phyloP scores from a whole-genome alignment of 2,888 invertebrate genomes.

The Neoaliturus tenellus region DNA sequence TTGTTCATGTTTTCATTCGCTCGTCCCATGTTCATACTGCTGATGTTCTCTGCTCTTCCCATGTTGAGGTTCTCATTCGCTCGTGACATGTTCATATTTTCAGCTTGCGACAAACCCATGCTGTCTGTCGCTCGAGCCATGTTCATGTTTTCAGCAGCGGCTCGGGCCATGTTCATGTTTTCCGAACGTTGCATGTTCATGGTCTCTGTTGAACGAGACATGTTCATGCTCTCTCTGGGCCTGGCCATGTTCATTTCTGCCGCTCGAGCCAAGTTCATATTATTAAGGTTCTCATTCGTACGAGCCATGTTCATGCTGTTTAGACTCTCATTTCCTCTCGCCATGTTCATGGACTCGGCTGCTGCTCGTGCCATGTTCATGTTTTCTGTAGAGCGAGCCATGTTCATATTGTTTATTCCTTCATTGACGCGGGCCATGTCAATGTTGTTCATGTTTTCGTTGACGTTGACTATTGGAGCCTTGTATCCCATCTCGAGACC shows the following conservation, averaged over 20 bases:
- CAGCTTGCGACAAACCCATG: conserved; percentile 4
- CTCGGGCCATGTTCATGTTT: conserved; percentile 16
- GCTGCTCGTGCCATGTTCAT: conserved; percentile 34
- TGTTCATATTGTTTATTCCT: conserved; percentile 28
- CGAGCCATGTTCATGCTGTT: conserved; percentile 42
- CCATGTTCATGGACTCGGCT: conserved; percentile 9
- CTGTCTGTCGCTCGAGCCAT: conserved; percentile 27
- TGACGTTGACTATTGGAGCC: conserved; percentile 61
- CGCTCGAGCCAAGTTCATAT: background rate
- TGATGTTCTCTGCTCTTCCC: background rate
- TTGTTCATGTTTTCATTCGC: conserved; percentile 35
- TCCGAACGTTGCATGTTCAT: conserved; percentile 33
- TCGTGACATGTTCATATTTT: conserved; percentile 20
- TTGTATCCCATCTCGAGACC: conserved; percentile 61
- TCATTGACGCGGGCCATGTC: conserved; percentile 27
- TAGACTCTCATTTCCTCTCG: background rate
- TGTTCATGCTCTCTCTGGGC: conserved; percentile 21
- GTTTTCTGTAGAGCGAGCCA: conserved; percentile 15
- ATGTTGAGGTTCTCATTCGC: conserved; percentile 10
- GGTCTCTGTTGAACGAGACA: conserved; percentile 14
- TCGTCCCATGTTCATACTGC: conserved; percentile 32
- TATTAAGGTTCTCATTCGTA: conserved; percentile 1
- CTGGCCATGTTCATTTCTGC: background rate
- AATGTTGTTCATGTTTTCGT: conserved; percentile 58
- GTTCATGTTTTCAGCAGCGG: conserved; percentile 28